Base-by-base conservation (phyloP, 2,888 invertebrate species). In the Euplexia lucipara region DNA sequence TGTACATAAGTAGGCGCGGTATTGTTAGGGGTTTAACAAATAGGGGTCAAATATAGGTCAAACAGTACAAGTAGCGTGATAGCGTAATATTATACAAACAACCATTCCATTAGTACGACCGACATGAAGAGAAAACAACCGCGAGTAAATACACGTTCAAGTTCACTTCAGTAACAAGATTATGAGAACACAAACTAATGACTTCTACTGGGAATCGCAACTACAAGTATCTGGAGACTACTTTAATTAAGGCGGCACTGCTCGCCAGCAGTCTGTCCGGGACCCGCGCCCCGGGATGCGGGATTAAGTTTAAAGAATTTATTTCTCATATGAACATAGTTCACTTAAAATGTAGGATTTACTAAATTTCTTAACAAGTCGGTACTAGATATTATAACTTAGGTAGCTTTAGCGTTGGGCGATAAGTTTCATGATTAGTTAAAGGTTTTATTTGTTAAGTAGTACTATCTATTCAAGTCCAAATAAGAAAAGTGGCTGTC, bases 211-310 rank as follows among this genome's bases (percentile, higher is more conserved):
- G 53, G 67, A 70, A 59, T 49, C 44, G 53, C 59, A 39, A 49
- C 73, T 59, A 42, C 59, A 39, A 49, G 67, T 59, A 42, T 65
- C 47, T 70, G 32, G 44, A 70, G 58, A 47, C 56, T 69, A 53
- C 39, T 42, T 53, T 70, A 67, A 59, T 66, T 44, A 68, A 44
- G 37, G 42, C 47, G 22, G 66, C 34, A 32, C 44, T 45, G 39
- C 34, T 30, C 16, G 61, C 34, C 44, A 60, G 49, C 45, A 51
- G 34, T 26, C 18, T 12, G 49, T 37, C 32, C 1, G 10, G 39
- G 45, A 12, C 32, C 59, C n/a, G 26, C 2, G 26, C 26, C 5
- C 3, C 26, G 26, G 3, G 26, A 2, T 26, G 26, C 26, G 26
- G n/a, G 30, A n/a, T n/a, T n/a, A n/a, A n/a, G n/a, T n/a, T n/a